Conservation (phyloP, 2,888 invertebrate genomes). For the Aspidiotus rigidus region DNA sequence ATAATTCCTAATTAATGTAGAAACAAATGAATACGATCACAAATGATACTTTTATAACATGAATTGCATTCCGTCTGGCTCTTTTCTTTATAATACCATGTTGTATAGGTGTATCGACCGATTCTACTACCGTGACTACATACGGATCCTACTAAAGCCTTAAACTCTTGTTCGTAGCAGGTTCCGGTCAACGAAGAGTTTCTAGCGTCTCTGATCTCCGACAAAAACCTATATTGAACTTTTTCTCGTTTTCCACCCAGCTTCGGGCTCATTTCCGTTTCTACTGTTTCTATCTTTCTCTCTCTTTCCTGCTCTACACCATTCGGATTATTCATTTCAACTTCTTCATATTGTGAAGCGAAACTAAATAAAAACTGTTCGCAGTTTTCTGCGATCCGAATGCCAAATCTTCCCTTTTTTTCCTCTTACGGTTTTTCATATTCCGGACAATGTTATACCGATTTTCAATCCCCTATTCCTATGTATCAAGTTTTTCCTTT, state of each 20-base stretch:
- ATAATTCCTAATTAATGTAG: too few species aligned
- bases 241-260: neutral
- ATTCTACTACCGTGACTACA: too few species aligned
- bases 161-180: neutral
- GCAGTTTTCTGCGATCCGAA: neutral
- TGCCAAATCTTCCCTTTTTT: neutral
- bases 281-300: neutral
- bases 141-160: neutral
- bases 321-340: neutral
- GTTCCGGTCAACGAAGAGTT: neutral
- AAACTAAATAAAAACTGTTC: slow-evolving; percentile 1
- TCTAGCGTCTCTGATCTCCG: neutral
- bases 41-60: too few species aligned
- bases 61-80: too few species aligned
- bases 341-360: neutral
- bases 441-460: neutral
- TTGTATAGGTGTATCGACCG: too few species aligned
- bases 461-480: too few species aligned
- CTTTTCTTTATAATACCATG: too few species aligned
- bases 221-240: neutral
- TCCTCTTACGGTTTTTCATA: neutral
- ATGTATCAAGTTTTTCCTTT: too few species aligned
- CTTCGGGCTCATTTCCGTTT: neutral
- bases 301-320: neutral
- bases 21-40: too few species aligned